These are phyloP conservation scores for Rhodeus uyekii DNA, from an alignment of 2,797 vertebrate species.

Conservation along the genomic window DNA sequence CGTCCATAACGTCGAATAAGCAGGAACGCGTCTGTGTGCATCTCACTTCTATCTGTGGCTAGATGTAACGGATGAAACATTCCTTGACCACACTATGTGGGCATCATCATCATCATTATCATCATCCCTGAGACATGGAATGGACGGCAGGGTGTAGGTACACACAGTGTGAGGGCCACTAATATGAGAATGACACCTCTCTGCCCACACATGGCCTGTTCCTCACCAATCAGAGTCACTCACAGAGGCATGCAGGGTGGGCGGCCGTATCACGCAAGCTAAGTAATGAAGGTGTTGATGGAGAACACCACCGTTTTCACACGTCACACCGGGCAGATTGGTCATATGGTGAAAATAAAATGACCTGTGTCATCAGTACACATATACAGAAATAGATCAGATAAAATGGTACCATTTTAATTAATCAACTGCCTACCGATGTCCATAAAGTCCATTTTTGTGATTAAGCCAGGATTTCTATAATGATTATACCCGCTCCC, in stretches of 20 bases:
- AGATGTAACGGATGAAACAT: constrained; percentile 51
- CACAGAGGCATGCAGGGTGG: constrained; percentile 61
- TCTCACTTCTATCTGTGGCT: constrained; percentile 41
- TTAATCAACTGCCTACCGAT: constrained; percentile 47
- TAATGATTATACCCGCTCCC: constrained; percentile 44
- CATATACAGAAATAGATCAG: constrained; percentile 55
- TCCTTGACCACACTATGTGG: constrained; percentile 55
- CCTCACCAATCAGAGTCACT: constrained; percentile 66
- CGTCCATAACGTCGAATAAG: constrained; percentile 22
- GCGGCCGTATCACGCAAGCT: constrained; percentile 62
- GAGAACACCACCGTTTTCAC: constrained; percentile 63
- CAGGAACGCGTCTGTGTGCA: constrained; percentile 18
- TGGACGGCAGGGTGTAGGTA: constrained; percentile 60
- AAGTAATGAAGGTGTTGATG: constrained; percentile 64
- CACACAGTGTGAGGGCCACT: constrained; percentile 64
- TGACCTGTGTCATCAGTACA: constrained; percentile 57
- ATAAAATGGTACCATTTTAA: constrained; percentile 48
- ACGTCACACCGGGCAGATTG: constrained; percentile 62
- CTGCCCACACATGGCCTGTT: constrained; percentile 64
- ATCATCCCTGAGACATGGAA: constrained; percentile 56
- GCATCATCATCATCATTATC: constrained; percentile 51
- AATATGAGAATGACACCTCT: constrained; percentile 63
- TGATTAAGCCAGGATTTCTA: constrained; percentile 40
- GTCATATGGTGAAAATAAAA: constrained; percentile 60
- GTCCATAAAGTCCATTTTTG: constrained; percentile 40